phyloP scores from a whole-genome alignment of 2,113 vertebrate species.

The Otus sunia region DNA sequence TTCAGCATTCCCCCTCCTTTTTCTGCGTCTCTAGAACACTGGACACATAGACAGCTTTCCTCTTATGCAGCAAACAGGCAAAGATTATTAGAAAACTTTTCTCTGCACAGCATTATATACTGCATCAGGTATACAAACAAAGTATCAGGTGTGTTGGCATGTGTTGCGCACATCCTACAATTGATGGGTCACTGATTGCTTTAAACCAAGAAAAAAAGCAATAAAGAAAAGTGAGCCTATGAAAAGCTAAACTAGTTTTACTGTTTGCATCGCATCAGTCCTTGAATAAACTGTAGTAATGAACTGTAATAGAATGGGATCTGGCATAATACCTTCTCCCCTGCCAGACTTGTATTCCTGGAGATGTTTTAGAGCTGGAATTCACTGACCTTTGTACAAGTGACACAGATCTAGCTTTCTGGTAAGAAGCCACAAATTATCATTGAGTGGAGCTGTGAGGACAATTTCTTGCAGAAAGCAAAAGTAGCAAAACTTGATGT shows the following conservation, averaged over 20 bases:
- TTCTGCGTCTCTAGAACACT: background rate
- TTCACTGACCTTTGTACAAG: slow-evolving; percentile 42
- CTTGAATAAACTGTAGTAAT: background rate
- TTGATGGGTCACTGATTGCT: background rate
- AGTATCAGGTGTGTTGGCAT: background rate
- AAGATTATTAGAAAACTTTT: background rate
- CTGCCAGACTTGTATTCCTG: slow-evolving; percentile 1
- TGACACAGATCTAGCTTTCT: slow-evolving; percentile 52
- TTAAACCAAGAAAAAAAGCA: background rate
- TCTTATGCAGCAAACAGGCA: accelerated
- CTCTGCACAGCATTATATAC: background rate
- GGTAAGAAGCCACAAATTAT: slow-evolving; percentile 52
- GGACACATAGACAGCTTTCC: background rate
- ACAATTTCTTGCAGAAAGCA: slow-evolving; percentile 41
- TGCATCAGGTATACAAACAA: background rate
- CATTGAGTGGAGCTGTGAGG: background rate
- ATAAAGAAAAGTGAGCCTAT: background rate
- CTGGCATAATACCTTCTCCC: background rate
- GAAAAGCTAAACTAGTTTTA: background rate
- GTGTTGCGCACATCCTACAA: accelerated
- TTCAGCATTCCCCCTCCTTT: background rate
- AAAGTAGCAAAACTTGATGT: slow-evolving; percentile 40
- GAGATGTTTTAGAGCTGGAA: slow-evolving; percentile 30
- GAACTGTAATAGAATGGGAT: background rate
- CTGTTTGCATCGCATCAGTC: background rate